Percentiles rank a stretch among this genome's conserved stretches.
phyloP scores from a whole-genome alignment of 2,888 invertebrate species.

The Scrobipalpa costella region DNA sequence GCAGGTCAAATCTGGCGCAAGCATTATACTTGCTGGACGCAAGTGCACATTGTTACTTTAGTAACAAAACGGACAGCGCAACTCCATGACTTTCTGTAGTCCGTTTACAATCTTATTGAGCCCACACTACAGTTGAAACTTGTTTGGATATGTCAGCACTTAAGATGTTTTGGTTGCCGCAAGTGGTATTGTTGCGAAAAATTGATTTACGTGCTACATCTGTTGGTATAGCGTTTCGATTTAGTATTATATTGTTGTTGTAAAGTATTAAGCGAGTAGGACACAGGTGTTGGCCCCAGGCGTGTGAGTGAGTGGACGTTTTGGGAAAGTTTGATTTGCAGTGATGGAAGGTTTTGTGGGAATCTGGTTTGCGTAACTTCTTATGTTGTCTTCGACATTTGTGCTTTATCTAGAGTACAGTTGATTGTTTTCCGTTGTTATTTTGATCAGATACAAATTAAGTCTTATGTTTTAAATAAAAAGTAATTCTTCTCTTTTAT shows the following conservation, averaged over 20 bases:
- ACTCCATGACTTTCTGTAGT: background rate
- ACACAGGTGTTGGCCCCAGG: slow-evolving; percentile 17
- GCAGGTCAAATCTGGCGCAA: slow-evolving; percentile 69
- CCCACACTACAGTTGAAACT: slow-evolving; percentile 34
- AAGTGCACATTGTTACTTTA: slow-evolving; percentile 70
- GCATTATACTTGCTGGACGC: slow-evolving; percentile 66
- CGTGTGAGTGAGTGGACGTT: slow-evolving; percentile 20
- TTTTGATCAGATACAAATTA: no score
- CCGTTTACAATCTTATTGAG: background rate
- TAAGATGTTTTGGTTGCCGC: slow-evolving; percentile 34
- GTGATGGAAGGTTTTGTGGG: slow-evolving; percentile 8
- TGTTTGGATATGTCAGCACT: slow-evolving; percentile 23
- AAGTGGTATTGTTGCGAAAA: slow-evolving; percentile 73
- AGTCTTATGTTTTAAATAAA: no score
- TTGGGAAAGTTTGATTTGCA: slow-evolving; percentile 7
- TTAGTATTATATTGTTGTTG: slow-evolving; percentile 51
- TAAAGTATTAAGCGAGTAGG: slow-evolving; percentile 9
- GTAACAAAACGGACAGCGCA: slow-evolving; percentile 30
- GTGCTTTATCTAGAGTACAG: no score
- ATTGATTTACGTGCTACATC: slow-evolving; percentile 78
- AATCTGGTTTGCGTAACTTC: background rate
- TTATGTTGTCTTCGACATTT: background rate
- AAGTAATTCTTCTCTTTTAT: no score
- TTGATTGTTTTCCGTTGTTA: no score
- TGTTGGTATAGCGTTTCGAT: slow-evolving; percentile 53